These are phyloP conservation scores for Ceyx erithaca DNA, from an alignment of 2,797 vertebrate genomes.

Conservation along the genomic window DNA sequence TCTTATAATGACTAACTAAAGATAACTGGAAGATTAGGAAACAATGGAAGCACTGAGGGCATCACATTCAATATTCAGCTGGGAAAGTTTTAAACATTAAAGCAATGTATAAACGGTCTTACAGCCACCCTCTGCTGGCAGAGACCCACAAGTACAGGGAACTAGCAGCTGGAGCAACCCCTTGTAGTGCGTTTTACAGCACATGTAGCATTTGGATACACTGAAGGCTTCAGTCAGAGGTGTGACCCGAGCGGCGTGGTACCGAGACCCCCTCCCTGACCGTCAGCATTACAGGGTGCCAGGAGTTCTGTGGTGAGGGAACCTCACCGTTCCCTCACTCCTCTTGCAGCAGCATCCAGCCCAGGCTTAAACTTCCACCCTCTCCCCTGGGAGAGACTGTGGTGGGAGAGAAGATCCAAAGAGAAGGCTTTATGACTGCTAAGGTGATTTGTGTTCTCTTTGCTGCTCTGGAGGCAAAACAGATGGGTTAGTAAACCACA, in stretches of 20 bases:
- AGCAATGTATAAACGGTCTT: rapidly evolving
- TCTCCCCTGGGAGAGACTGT: rapidly evolving
- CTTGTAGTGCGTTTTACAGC: rapidly evolving
- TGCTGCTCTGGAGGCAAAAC: neutral
- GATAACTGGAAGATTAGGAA: neutral
- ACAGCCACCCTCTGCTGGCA: neutral
- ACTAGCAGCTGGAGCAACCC: neutral
- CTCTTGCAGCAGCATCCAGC: neutral
- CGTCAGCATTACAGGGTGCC: rapidly evolving
- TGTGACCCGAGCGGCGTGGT: rapidly evolving
- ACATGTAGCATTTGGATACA: rapidly evolving
- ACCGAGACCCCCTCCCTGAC: no score
- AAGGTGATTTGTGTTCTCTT: rapidly evolving
- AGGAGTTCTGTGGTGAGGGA: rapidly evolving
- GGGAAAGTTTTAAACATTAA: neutral
- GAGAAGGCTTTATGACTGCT: neutral
- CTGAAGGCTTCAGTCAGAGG: neutral
- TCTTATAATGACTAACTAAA: neutral
- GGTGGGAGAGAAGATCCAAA: rapidly evolving
- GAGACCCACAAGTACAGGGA: neutral
- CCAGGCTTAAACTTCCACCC: neutral
- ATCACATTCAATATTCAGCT: rapidly evolving
- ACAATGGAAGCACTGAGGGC: neutral
- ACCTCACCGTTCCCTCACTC: neutral
- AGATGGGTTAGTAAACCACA: neutral